phyloP scores from a whole-genome alignment of 2,113 vertebrate genomes.

The Bubalus kerabau region DNA sequence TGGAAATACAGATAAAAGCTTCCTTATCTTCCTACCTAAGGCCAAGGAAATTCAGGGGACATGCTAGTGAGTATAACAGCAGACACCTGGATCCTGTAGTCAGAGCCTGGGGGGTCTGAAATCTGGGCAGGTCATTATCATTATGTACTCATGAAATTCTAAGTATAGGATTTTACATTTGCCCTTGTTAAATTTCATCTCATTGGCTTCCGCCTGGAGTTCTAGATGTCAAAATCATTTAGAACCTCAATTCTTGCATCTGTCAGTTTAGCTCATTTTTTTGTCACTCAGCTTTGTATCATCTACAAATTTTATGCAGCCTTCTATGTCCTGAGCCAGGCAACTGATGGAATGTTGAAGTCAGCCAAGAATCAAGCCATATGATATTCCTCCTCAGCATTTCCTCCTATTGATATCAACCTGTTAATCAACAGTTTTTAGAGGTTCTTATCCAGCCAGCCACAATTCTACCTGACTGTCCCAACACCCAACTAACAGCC shows the following conservation, averaged over 20 bases:
- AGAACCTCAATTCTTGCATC: neutral
- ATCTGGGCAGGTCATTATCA: neutral
- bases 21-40: neutral
- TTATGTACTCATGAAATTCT: neutral
- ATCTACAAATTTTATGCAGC: neutral
- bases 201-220: neutral
- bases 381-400: neutral
- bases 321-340: conserved; percentile 9
- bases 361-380: neutral
- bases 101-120: neutral
- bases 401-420: neutral
- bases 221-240: conserved; percentile 27
- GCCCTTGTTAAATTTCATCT: conserved; percentile 16
- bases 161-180: conserved; percentile 24
- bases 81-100: neutral
- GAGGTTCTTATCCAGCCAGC: neutral
- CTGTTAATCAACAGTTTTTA: neutral
- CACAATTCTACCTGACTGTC: neutral
- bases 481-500: neutral
- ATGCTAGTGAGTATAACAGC: neutral
- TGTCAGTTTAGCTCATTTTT: neutral
- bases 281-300: neutral
- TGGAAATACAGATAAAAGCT: neutral
- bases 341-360: neutral
- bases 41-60: neutral